These are phyloP conservation scores for Heloderma charlesbogerti DNA, from an alignment of 2,113 vertebrate genomes.

Conservation along the genomic window DNA sequence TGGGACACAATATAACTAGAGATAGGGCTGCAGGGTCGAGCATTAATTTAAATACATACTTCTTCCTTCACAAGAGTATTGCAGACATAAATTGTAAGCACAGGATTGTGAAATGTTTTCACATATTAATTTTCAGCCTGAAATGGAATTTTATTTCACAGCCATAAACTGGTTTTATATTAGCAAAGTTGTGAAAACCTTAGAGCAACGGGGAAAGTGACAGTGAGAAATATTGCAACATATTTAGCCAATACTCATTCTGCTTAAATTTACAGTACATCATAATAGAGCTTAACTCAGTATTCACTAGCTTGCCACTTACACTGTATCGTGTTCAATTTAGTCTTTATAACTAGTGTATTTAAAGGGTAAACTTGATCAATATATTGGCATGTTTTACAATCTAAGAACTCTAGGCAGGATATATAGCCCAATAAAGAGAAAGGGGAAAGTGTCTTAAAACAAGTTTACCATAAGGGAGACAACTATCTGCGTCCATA, in stretches of 20 bases:
- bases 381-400: not conserved
- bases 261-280: not conserved
- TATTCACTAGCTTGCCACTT: not conserved
- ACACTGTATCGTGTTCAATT: not conserved
- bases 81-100: not conserved
- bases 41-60: too few species aligned
- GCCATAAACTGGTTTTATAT: not conserved
- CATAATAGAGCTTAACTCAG: not conserved
- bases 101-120: not conserved
- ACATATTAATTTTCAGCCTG: constrained; percentile 18
- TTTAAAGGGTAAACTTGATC: not conserved
- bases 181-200: not conserved
- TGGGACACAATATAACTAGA: too few species aligned
- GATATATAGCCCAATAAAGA: not conserved
- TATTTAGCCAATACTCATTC: not conserved
- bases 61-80: not conserved
- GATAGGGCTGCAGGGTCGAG: too few species aligned
- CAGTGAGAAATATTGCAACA: constrained; percentile 3
- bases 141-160: constrained; percentile 9
- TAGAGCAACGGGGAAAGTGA: not conserved
- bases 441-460: not conserved
- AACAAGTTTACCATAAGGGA: not conserved
- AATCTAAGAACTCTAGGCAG: not conserved
- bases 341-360: not conserved
- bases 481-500: not conserved